phyloP scores from a whole-genome alignment of 2,113 vertebrate species.

The Stictonetta naevosa region DNA sequence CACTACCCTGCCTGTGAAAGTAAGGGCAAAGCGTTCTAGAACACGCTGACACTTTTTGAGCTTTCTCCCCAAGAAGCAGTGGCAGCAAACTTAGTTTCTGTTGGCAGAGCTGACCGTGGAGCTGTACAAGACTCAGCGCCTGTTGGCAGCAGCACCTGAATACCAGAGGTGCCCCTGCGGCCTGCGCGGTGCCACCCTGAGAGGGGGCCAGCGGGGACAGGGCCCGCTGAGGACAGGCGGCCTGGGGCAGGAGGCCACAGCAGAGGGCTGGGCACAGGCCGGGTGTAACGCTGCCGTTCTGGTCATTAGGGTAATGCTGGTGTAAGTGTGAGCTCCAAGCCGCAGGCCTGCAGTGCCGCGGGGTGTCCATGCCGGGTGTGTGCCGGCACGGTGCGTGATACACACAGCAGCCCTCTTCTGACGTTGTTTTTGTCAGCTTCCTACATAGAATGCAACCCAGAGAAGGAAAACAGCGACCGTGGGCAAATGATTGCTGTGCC shows the following conservation, averaged over 20 bases:
- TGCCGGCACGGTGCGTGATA: too few relatives aligned
- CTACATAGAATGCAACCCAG: not conserved
- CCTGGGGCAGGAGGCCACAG: not conserved
- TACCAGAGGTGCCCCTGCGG: rapidly evolving
- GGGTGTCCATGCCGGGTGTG: too few relatives aligned
- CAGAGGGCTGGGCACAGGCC: rapidly evolving
- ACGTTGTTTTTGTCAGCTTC: not conserved
- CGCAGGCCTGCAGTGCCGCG: too few relatives aligned
- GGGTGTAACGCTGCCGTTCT: not conserved
- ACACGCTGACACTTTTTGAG: rapidly evolving
- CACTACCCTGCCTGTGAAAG: not conserved
- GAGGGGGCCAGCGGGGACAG: too few relatives aligned
- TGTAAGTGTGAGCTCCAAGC: not conserved
- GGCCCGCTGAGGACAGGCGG: not conserved
- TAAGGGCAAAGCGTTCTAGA: not conserved
- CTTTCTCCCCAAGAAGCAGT: rapidly evolving
- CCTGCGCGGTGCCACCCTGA: too few relatives aligned
- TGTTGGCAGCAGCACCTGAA: not conserved
- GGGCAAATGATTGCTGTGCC: not conserved
- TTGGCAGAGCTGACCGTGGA: not conserved
- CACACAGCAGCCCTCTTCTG: not conserved
- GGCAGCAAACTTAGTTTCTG: not conserved
- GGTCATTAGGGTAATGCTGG: not conserved
- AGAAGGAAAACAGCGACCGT: not conserved
- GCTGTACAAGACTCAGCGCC: not conserved